These are phyloP conservation scores for Phrynosoma platyrhinos DNA, from an alignment of 2,113 vertebrate species.

Conservation along the genomic window DNA sequence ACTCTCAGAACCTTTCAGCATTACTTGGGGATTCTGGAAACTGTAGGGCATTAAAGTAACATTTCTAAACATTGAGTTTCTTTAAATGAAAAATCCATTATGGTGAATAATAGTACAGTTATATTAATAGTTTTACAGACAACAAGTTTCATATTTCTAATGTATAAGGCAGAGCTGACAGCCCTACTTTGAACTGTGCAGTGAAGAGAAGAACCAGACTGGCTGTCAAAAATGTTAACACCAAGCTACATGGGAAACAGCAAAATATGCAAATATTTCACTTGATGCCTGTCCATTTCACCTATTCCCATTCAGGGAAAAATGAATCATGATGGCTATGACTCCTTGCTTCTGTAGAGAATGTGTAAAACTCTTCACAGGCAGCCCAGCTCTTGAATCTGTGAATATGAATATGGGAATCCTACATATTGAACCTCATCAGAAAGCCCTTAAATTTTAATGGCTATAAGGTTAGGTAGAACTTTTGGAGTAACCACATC, in stretches of 20 bases:
- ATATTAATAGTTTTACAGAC: not conserved
- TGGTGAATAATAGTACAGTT: not conserved
- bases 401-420: not conserved
- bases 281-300: not conserved
- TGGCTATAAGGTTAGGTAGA: not conserved
- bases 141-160: not conserved
- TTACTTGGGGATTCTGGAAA: too few relatives aligned
- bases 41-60: not conserved
- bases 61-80: not conserved
- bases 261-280: not conserved
- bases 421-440: slow-evolving; percentile 18
- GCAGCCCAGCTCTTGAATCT: not conserved
- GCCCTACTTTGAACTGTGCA: not conserved
- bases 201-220: not conserved
- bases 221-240: not conserved
- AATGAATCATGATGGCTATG: not conserved
- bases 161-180: not conserved
- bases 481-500: not conserved
- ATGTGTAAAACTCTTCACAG: not conserved
- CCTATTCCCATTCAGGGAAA: not conserved
- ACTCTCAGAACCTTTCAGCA: not conserved
- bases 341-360: not conserved
- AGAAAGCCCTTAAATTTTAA: slow-evolving; percentile 34
- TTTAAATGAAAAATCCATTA: not conserved
- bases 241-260: not conserved